phyloP scores from a whole-genome alignment of 2,888 invertebrate genomes.

The Julus scandinavius region DNA sequence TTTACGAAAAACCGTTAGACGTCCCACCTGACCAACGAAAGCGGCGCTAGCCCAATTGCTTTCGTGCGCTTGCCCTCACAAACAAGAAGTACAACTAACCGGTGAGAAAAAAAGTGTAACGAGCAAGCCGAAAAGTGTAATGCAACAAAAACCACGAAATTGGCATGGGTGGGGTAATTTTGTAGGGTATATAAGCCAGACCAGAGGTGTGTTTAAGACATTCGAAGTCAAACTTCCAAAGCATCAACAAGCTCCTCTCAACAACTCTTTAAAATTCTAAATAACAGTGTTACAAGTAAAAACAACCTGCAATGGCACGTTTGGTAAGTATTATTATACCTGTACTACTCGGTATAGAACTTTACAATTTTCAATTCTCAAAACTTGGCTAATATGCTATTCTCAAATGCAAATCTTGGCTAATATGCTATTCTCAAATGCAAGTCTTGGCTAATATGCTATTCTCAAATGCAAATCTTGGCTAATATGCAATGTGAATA shows the following conservation, averaged over 20 bases:
- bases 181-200: not conserved
- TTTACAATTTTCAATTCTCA: not conserved
- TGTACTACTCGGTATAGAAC: not conserved
- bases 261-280: not conserved
- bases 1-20: slow-evolving; percentile 6
- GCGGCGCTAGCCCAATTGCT: slow-evolving; percentile 15
- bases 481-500: too few species aligned
- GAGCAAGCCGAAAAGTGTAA: slow-evolving; percentile 23
- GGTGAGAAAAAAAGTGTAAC: slow-evolving; percentile 44
- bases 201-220: slow-evolving; percentile 29
- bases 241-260: slow-evolving; percentile 30
- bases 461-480: too few species aligned
- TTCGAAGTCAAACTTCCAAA: slow-evolving; percentile 23
- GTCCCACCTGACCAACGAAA: slow-evolving; percentile 44
- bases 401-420: too few species aligned
- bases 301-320: slow-evolving; percentile 7
- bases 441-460: too few species aligned
- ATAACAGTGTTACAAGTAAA: not conserved
- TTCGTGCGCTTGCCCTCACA: slow-evolving; percentile 31
- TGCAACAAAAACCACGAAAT: slow-evolving; percentile 43
- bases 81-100: slow-evolving; percentile 24
- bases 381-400: too few species aligned
- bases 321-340: not conserved
- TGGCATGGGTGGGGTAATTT: slow-evolving; percentile 41
- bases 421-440: too few species aligned